Percentiles rank a stretch among this genome's conserved stretches.
Evolutionary conservation across 2,888 invertebrate genomes (phyloP).

Genomic region (Himalopsyche kuldschensis): DNA sequence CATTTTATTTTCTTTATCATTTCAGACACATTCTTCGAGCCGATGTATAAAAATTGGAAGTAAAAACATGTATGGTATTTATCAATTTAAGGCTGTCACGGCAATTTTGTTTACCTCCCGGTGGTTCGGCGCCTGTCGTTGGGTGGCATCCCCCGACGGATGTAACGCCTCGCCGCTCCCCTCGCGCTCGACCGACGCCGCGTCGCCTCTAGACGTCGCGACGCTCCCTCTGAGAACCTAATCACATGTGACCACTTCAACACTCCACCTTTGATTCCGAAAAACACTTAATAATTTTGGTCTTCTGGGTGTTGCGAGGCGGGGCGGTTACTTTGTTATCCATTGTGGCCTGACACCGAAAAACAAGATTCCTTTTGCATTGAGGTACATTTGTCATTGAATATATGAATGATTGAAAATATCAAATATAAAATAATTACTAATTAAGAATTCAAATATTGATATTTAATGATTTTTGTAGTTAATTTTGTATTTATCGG

Average conservation of each 20-base stretch:
- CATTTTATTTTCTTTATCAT: no score
- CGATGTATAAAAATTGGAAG: background rate
- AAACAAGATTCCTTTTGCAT: background rate
- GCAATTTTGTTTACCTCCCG: slow-evolving; percentile 57
- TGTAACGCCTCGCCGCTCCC: slow-evolving; percentile 51
- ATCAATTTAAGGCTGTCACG: background rate
- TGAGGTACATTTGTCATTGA: no score
- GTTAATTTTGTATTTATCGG: no score
- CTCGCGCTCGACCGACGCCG: slow-evolving; percentile 53
- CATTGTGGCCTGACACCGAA: background rate
- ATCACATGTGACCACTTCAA: background rate
- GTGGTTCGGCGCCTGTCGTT: slow-evolving; percentile 64
- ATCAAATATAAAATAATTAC: no score
- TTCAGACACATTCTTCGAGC: background rate
- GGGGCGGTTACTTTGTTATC: background rate
- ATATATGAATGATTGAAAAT: no score
- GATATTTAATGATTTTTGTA: no score
- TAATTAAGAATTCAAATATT: no score
- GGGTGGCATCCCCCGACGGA: slow-evolving; percentile 57
- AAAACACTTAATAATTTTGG: background rate
- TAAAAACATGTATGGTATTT: background rate
- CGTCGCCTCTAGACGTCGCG: slow-evolving; percentile 42
- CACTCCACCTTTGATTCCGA: background rate
- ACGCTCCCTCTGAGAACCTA: slow-evolving; percentile 39
- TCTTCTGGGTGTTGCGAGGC: background rate